Conservation (phyloP, 2,797 vertebrate species). For the Semotilus atromaculatus region DNA sequence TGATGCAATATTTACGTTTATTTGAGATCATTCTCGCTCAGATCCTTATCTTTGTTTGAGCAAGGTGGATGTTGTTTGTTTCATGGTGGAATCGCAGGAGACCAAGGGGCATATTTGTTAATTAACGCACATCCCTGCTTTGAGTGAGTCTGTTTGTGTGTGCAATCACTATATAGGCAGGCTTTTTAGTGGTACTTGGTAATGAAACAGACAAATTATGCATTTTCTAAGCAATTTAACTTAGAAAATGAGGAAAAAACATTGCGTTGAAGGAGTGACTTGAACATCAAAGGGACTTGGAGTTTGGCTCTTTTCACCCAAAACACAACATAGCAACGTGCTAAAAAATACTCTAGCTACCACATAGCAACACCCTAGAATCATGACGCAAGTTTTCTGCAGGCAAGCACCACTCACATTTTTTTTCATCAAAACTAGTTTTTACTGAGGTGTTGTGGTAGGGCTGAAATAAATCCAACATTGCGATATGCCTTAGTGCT, state of each 20-base stretch:
- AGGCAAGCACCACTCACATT: not conserved
- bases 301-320: not conserved
- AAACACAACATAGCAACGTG: not conserved
- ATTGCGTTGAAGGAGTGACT: not conserved
- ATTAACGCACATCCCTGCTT: conserved; percentile 74
- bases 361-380: not conserved
- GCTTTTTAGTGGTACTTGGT: not conserved
- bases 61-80: conserved; percentile 75
- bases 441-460: not conserved
- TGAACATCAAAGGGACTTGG: not conserved
- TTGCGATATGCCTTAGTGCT: not conserved
- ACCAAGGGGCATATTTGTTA: conserved; percentile 79
- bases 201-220: not conserved
- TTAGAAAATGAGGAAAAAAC: not conserved
- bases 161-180: not conserved
- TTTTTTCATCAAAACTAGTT: not conserved
- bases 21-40: conserved; percentile 62
- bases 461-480: not conserved
- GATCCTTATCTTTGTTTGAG: conserved; percentile 75
- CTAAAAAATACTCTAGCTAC: not conserved
- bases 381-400: not conserved
- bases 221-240: not conserved
- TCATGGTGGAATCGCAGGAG: conserved; percentile 74
- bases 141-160: conserved; percentile 10
- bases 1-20: conserved; percentile 75